Evolutionary conservation across 2,797 vertebrate genomes (phyloP).

Genomic region (Sebastes minor): DNA sequence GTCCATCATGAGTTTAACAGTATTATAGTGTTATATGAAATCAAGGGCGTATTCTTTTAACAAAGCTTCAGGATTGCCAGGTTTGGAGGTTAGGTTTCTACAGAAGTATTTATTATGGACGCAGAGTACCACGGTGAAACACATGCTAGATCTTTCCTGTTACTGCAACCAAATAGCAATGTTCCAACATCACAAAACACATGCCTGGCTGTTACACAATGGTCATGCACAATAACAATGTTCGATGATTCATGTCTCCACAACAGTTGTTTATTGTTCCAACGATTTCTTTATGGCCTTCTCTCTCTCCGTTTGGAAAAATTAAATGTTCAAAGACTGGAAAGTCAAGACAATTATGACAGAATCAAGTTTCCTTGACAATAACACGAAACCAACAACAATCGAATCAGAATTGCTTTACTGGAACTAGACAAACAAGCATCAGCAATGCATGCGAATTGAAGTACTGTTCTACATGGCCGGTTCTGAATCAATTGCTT

Average conservation of each 20-base stretch:
- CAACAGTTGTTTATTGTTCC: constrained; percentile 23
- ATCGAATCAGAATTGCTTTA: constrained; percentile 13
- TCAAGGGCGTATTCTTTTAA: too few relatives aligned
- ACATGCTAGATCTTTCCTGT: constrained; percentile 4
- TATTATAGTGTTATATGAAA: too few relatives aligned
- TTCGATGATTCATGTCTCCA: constrained; percentile 31
- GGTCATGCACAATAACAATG: neutral
- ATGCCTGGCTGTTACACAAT: constrained; percentile 23
- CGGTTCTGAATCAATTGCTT: constrained; percentile 42
- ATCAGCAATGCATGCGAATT: constrained; percentile 26
- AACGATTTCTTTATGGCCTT: neutral
- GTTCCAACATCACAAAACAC: constrained; percentile 1
- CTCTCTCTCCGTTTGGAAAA: constrained; percentile 1
- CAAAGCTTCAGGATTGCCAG: too few relatives aligned
- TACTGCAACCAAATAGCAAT: neutral
- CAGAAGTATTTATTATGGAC: too few relatives aligned
- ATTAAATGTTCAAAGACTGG: constrained; percentile 20
- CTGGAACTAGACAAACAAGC: constrained; percentile 40
- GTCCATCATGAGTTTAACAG: too few relatives aligned
- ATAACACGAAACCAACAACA: constrained; percentile 5
- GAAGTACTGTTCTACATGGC: constrained; percentile 32
- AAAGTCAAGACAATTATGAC: constrained; percentile 14
- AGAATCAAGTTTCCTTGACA: constrained; percentile 17
- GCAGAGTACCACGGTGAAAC: neutral
- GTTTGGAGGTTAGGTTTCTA: too few relatives aligned